A percentile compares a stretch with the other conserved stretches of the same genome.
Evolutionary conservation across 2,797 vertebrate species (phyloP).

Genomic region (Bufotes viridis): DNA sequence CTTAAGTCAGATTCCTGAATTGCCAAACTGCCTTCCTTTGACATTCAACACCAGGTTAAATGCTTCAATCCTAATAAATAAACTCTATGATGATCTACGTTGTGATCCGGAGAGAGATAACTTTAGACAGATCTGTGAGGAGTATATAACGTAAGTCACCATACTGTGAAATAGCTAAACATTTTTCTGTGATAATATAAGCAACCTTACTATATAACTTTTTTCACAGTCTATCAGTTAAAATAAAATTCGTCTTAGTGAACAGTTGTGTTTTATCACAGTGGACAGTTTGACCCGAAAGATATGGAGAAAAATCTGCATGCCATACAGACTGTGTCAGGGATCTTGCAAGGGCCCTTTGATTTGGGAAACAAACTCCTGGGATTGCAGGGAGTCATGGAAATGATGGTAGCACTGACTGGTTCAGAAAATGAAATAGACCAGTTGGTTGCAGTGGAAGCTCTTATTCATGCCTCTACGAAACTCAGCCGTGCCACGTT

Average conservation of each 20-base stretch:
- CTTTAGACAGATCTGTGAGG: slow-evolving; percentile 88
- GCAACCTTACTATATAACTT: not conserved
- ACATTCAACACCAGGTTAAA: slow-evolving; percentile 94
- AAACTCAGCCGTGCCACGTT: slow-evolving; percentile 95
- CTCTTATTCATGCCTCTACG: slow-evolving; percentile 90
- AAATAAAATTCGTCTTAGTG: not conserved
- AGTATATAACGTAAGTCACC: slow-evolving; percentile 88
- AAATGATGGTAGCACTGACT: slow-evolving; percentile 98
- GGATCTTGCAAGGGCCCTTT: slow-evolving; percentile 94
- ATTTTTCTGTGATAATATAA: not conserved
- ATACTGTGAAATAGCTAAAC: not conserved
- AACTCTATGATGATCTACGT: slow-evolving; percentile 89
- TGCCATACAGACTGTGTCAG: slow-evolving; percentile 91
- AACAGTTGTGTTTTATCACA: slow-evolving; percentile 65
- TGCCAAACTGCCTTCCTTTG: slow-evolving; percentile 88
- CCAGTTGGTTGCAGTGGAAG: slow-evolving; percentile 95
- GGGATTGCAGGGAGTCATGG: slow-evolving; percentile 92
- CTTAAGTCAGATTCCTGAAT: slow-evolving; percentile 91
- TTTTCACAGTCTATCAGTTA: not conserved
- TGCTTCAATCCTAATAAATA: slow-evolving; percentile 91
- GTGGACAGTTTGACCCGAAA: slow-evolving; percentile 92
- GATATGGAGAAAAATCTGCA: slow-evolving; percentile 96
- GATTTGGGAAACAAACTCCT: slow-evolving; percentile 91
- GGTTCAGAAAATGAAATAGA: slow-evolving; percentile 93
- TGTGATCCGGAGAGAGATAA: slow-evolving; percentile 91